Conservation (phyloP, 2,113 vertebrate species). For the Myrmophylax atrothorax region DNA sequence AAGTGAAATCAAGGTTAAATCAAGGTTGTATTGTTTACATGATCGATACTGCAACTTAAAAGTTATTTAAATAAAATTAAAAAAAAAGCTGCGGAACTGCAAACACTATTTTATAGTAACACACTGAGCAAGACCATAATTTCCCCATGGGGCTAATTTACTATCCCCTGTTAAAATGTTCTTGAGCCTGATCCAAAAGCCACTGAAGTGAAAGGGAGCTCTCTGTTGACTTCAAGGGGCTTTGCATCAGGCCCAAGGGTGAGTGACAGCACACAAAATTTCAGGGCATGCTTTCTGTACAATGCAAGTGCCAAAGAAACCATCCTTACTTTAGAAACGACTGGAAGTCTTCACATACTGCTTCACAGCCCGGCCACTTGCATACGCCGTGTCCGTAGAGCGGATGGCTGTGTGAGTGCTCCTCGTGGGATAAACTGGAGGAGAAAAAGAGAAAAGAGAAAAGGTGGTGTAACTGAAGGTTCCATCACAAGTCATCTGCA, state of each 20-base stretch:
- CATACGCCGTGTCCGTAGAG: slow-evolving; percentile 97
- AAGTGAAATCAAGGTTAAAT: slow-evolving; percentile 59
- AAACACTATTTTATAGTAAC: not conserved
- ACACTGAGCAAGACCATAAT: slow-evolving; percentile 32
- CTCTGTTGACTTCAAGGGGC: slow-evolving; percentile 54
- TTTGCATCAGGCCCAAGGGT: slow-evolving; percentile 38
- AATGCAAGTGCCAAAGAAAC: slow-evolving; percentile 4
- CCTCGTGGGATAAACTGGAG: slow-evolving; percentile 87
- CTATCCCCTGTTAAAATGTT: slow-evolving; percentile 52
- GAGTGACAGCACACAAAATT: slow-evolving; percentile 12
- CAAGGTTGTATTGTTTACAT: slow-evolving; percentile 19
- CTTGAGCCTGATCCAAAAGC: slow-evolving; percentile 65
- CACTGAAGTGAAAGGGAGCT: slow-evolving; percentile 54
- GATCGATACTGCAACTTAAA: slow-evolving; percentile 18
- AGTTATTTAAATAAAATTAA: not conserved
- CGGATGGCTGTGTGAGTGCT: slow-evolving; percentile 89
- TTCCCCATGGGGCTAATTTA: slow-evolving; percentile 54
- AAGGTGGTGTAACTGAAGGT: not conserved
- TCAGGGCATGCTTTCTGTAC: slow-evolving; percentile 37
- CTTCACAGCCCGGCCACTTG: slow-evolving; percentile 99
- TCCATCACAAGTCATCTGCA: not conserved
- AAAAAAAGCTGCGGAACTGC: not conserved
- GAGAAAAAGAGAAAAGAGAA: slow-evolving; percentile 2
- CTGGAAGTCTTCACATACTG: slow-evolving; percentile 95
- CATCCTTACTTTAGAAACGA: slow-evolving; percentile 96